Evolutionary conservation across 2,113 vertebrate species (phyloP).

Genomic region (Heteronetta atricapilla): DNA sequence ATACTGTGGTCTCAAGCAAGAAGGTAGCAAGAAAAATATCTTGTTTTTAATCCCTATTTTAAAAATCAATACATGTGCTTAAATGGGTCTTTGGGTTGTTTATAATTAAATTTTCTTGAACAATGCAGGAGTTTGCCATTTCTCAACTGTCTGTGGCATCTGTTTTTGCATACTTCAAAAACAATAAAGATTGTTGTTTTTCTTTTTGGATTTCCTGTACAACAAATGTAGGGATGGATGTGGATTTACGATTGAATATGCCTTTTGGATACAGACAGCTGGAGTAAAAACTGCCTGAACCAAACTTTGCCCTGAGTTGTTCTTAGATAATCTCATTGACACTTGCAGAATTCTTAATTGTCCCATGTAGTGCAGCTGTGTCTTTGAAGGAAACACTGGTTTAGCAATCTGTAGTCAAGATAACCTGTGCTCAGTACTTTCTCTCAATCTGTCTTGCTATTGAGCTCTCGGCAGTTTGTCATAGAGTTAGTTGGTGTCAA

Average conservation of each 20-base stretch:
- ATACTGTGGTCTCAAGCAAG: neutral
- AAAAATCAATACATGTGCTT: neutral
- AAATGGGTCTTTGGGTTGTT: neutral
- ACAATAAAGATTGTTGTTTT: neutral
- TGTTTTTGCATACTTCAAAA: slow-evolving; percentile 50
- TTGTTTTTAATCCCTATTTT: neutral
- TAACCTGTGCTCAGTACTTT: neutral
- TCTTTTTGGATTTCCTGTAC: neutral
- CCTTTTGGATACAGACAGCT: neutral
- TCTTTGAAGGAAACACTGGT: neutral
- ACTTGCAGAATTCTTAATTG: neutral
- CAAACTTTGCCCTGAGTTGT: neutral
- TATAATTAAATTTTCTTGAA: slow-evolving; percentile 30
- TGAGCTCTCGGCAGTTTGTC: neutral
- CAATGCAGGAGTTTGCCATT: neutral
- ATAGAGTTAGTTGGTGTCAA: neutral
- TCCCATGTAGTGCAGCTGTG: neutral
- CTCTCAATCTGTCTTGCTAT: neutral
- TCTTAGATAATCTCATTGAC: neutral
- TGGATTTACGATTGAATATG: neutral
- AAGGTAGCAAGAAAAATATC: neutral
- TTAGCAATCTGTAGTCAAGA: neutral
- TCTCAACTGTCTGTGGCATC: slow-evolving; percentile 24
- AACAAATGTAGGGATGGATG: neutral
- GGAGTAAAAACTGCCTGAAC: neutral